phyloP scores from a whole-genome alignment of 2,888 invertebrate species.

The Tribolium freemani region DNA sequence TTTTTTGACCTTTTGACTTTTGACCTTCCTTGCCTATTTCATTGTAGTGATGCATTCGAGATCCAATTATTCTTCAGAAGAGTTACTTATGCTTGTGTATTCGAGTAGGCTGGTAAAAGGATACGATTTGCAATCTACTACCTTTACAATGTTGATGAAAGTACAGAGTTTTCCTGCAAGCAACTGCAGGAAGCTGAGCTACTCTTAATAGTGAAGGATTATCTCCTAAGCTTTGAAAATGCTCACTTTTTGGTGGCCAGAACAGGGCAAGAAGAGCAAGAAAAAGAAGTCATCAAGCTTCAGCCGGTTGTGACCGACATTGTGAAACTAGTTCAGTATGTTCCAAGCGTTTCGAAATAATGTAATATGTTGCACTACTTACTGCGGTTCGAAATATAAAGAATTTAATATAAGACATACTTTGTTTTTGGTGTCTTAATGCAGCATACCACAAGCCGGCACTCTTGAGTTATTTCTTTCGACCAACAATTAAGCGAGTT shows the following conservation, averaged over 20 bases:
- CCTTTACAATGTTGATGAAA: slow-evolving; percentile 41
- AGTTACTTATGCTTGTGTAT: slow-evolving; percentile 25
- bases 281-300: slow-evolving; percentile 57
- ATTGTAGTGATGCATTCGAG: slow-evolving; percentile 9
- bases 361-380: slow-evolving; percentile 39
- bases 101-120: slow-evolving; percentile 27
- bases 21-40: slow-evolving; percentile 5
- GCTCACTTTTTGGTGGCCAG: slow-evolving; percentile 57
- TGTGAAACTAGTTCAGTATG: slow-evolving; percentile 39
- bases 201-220: slow-evolving; percentile 54
- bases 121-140: slow-evolving; percentile 31
- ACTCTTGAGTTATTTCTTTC: neutral
- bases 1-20: slow-evolving; percentile 18
- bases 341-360: slow-evolving; percentile 38
- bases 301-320: slow-evolving; percentile 52
- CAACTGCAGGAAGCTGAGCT: slow-evolving; percentile 33
- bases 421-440: neutral
- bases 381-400: slow-evolving; percentile 34
- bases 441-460: neutral
- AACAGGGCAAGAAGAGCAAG: slow-evolving; percentile 51
- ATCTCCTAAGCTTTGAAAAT: slow-evolving; percentile 53
- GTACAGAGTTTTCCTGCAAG: slow-evolving; percentile 34
- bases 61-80: slow-evolving; percentile 12
- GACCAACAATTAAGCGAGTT: neutral
- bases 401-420: slow-evolving; percentile 40